Conservation (phyloP, 2,113 vertebrate species). For the Sterna hirundo region DNA sequence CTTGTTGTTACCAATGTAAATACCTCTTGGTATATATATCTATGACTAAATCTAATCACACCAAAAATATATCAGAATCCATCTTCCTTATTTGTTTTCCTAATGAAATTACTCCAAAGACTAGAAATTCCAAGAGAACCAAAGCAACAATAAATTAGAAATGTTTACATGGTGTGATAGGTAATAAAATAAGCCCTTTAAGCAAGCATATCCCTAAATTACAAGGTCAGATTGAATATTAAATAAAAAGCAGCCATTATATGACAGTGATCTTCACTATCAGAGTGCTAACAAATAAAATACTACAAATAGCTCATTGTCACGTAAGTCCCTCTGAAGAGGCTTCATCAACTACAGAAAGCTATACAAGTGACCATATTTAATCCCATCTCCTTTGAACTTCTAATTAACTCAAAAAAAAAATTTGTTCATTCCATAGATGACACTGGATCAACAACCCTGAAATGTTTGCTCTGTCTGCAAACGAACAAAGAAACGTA, state of each 20-base stretch:
- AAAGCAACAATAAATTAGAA: not conserved
- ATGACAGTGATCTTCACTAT: not conserved
- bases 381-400: not conserved
- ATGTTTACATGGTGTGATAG: not conserved
- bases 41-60: not conserved
- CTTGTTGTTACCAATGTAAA: not conserved
- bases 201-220: not conserved
- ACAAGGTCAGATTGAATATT: not conserved
- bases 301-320: not conserved
- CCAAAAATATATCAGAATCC: not conserved
- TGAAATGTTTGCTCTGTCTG: not conserved
- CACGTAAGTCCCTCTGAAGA: not conserved
- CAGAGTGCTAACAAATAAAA: not conserved
- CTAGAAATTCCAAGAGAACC: not conserved
- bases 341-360: not conserved
- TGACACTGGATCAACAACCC: not conserved
- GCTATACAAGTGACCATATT: not conserved
- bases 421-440: not conserved
- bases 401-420: not conserved
- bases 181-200: not conserved
- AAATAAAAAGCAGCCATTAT: not conserved
- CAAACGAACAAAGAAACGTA: not conserved
- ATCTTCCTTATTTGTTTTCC: not conserved
- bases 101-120: not conserved
- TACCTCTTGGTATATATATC: not conserved